Evolutionary conservation across 2,113 vertebrate genomes (phyloP).

Genomic region (Glaucidium brasilianum): DNA sequence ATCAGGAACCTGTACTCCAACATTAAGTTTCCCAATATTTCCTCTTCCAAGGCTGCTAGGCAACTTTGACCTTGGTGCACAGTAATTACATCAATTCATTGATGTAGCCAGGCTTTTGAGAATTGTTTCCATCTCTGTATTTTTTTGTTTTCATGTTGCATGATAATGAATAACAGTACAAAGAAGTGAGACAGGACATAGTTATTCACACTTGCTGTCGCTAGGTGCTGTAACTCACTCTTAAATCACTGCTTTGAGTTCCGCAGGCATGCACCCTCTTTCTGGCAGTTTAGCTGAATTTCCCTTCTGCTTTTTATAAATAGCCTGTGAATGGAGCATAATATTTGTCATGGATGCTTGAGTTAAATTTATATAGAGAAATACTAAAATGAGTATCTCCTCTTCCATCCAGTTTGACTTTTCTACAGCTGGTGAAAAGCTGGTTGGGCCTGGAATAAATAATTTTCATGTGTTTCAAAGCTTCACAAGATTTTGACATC

Average conservation of each 20-base stretch:
- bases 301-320: constrained; percentile 34
- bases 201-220: background rate
- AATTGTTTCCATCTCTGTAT: background rate
- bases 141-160: background rate
- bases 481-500: constrained; percentile 34
- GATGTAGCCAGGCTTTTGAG: background rate
- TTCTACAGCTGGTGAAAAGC: constrained; percentile 44
- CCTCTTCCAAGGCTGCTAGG: background rate
- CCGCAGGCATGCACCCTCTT: background rate
- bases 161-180: background rate
- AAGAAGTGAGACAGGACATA: background rate
- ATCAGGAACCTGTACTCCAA: background rate
- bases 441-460: constrained; percentile 46
- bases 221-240: background rate
- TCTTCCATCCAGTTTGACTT: constrained; percentile 25
- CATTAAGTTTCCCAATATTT: background rate
- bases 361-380: constrained; percentile 38
- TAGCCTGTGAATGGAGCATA: constrained; percentile 21
- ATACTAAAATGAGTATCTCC: constrained; percentile 26
- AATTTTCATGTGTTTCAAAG: constrained; percentile 8
- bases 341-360: constrained; percentile 20
- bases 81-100: background rate
- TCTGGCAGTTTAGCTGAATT: background rate
- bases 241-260: background rate
- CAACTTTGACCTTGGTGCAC: background rate